A percentile compares a stretch with the other conserved stretches of the same genome.
Evolutionary conservation across 1,140 invertebrate genomes (phyloP).

Genomic region (Agrilus planipennis): DNA sequence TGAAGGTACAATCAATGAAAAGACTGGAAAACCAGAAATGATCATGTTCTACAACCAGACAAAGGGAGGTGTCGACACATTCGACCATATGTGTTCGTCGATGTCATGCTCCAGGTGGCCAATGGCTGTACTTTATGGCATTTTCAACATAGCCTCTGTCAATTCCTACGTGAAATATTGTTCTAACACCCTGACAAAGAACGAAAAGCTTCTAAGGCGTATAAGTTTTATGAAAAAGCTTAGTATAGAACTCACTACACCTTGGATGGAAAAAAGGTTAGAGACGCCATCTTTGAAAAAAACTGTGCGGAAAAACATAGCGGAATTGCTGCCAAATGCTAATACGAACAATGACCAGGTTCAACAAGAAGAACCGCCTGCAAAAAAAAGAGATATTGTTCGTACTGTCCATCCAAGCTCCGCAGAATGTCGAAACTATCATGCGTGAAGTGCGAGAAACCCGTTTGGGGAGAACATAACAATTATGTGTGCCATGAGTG

Average conservation of each 20-base stretch:
- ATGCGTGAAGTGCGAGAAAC: too few relatives aligned
- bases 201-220: too few relatives aligned
- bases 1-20: not conserved
- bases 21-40: conserved; percentile 3
- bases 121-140: conserved; percentile 1
- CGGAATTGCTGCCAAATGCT: not conserved
- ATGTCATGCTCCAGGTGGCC: conserved; percentile 5
- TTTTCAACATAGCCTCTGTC: conserved; percentile 1
- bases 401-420: too few relatives aligned
- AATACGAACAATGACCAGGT: not conserved
- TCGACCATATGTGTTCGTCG: conserved; percentile 5
- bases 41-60: conserved; percentile 2
- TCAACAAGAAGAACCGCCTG: not conserved
- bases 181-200: not conserved
- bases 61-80: conserved; percentile 5
- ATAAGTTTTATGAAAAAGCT: too few relatives aligned
- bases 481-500: too few relatives aligned
- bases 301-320: not conserved
- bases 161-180: conserved; percentile 1
- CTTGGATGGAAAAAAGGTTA: not conserved
- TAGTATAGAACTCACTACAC: not conserved
- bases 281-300: not conserved
- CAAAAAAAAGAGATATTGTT: too few relatives aligned
- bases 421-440: too few relatives aligned
- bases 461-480: too few relatives aligned